Base-by-base conservation (phyloP, 2,113 vertebrate species). In the Rhea pennata region DNA sequence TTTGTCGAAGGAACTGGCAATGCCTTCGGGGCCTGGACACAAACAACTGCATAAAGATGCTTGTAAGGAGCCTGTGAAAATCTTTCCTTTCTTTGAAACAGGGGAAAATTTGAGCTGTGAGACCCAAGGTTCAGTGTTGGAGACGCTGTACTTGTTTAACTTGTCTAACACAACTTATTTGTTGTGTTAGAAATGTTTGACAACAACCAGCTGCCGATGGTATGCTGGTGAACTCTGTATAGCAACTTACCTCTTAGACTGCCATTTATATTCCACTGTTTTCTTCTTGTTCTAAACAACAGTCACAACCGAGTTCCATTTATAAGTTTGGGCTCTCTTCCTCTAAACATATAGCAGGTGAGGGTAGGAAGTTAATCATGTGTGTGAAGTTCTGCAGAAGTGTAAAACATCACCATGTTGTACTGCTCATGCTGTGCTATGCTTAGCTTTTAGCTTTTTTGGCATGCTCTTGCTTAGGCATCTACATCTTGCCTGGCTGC, bases 401-500 rank as follows among this genome's bases (percentile, higher is more conserved):
- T 31, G 15, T 29, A 27, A 66, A 26, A 61, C 31, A 71, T 79
- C 23, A 23, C 5, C 12, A 19, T 21, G 36, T 2, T 29, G 36
- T 82, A 29, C 53, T 36, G 22, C 17, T 78, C 36, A 7, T 24
- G 22, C 14, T 67, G 50, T 42, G 39, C 21, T 17, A 69, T 72
- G 26, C 7, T 82, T 83, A 90, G 6, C 9, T 29, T 36, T 36
- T 36, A 36, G 36, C 6, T 7, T 40, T 42, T 42, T 81, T 64
- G 26, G 4, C 48, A 31, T 10, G 4, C 39, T 93, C n/a, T 80
- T 26, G 12, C 22, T 62, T 31, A 75, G 56, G 29, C 15, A 29
- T 44, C 19, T 1, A 0, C 1, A 33, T 23, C 24, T 73, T 3
- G 0, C 73, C 51, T 82, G 22, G 7, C 33, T 88, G 15, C 22